Evolutionary conservation across 2,797 vertebrate species (phyloP), one percentile per base, ranked within the genome.

Genomic region (Melanotaenia nigrans): DNA sequence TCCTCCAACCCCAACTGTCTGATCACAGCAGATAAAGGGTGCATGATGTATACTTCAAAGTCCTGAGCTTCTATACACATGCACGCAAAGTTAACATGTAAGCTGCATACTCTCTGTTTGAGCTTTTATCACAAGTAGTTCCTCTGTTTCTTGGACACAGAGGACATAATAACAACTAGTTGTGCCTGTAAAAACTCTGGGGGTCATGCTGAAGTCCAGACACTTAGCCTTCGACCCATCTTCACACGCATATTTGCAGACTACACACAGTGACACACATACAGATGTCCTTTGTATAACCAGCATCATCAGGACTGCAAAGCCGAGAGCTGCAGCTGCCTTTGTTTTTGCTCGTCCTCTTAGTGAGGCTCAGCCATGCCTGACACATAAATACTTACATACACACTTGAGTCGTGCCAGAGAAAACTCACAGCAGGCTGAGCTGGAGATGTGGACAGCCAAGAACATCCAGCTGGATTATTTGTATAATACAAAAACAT

Each of bases 401-500:
- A 61, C 30, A 75, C 53, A 49, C 68, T 24, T n/a, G 20, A 78
- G 54, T 59, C 3, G 8, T 79, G 80, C 71, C 75, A 87, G 78
- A 53, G 71, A 81, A 82, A 84, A 81, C 83, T 85, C 78, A 47
- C 80, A 79, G 77, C 72, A 79, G 79, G 79, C 70, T 33, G 22
- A 71, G 38, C 77, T 75, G 70, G 61, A 83, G 71, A 80, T 69
- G 30, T 1, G 9, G 65, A 78, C 67, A 75, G 84, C 79, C 85
- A 85, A 83, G 70, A 81, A 85, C 82, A 77, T 87, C 82, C 72
- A 78, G 70, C 67, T 68, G 72, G 71, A 84, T 82, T 81, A 84
- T 87, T 85, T 85, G 75, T 75, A 67, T 73, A 84, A 68, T 45
- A 42, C 71, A 75, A 73, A 76, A 82, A 78, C 63, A 73, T 77